These are phyloP conservation scores for Philereme transversata DNA, from an alignment of 2,888 invertebrate genomes.

Conservation along the genomic window DNA sequence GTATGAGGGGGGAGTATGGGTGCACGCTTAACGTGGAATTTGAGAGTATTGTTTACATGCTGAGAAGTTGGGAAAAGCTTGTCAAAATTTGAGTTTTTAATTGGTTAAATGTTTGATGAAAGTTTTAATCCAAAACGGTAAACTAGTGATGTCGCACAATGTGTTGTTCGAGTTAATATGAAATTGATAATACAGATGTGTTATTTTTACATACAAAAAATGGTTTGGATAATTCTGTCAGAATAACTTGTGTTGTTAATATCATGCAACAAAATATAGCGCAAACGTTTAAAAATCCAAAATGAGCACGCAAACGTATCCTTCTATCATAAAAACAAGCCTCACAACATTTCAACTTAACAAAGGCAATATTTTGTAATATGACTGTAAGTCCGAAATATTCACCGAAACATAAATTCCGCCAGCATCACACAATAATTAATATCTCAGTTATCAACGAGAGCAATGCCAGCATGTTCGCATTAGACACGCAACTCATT, in stretches of 20 bases:
- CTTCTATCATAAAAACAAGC: conserved; percentile 5
- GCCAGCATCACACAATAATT: conserved; percentile 38
- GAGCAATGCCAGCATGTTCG: conserved; percentile 50
- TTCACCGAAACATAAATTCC: conserved; percentile 39
- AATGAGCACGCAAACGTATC: background rate
- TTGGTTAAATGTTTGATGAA: conserved; percentile 7
- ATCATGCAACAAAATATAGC: background rate
- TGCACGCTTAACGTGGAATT: conserved; percentile 38
- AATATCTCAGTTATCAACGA: conserved; percentile 51
- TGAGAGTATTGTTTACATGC: conserved; percentile 38
- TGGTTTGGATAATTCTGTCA: too few species aligned
- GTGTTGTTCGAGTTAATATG: too few species aligned
- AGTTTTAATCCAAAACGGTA: conserved; percentile 2
- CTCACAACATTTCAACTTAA: conserved; percentile 16
- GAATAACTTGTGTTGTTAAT: background rate
- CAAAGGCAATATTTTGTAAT: conserved; percentile 31
- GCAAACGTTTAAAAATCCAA: background rate
- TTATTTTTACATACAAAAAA: too few species aligned
- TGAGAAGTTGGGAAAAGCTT: conserved; percentile 17
- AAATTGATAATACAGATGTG: too few species aligned
- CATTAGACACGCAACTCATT: conserved; percentile 73
- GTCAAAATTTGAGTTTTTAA: conserved; percentile 22
- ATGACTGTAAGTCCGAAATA: conserved; percentile 29
- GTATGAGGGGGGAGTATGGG: conserved; percentile 37
- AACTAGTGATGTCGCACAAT: background rate